Evolutionary conservation across 1,140 invertebrate genomes (phyloP).

Genomic region (Eumaeus atala): DNA sequence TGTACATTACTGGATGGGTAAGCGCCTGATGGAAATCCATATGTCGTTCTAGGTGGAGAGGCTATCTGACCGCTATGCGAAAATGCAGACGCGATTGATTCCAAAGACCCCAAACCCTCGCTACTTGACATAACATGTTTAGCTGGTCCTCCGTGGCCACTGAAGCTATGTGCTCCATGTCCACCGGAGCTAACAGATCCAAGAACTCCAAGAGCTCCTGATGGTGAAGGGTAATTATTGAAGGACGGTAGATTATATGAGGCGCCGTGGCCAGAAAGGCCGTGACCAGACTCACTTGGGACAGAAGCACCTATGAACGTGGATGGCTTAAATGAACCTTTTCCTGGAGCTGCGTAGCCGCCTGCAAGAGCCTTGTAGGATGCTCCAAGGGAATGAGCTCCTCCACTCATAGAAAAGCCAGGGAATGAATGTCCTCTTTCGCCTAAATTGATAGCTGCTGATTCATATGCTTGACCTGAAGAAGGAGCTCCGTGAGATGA

Average conservation of each 20-base stretch:
- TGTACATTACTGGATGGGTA: slow-evolving; percentile 38
- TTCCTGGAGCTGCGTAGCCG: slow-evolving; percentile 40
- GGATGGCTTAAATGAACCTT: slow-evolving; percentile 60
- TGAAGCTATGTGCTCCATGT: slow-evolving; percentile 41
- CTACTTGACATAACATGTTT: slow-evolving; percentile 47
- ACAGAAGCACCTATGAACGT: slow-evolving; percentile 53
- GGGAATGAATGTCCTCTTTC: slow-evolving; percentile 30
- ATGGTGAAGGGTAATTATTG: slow-evolving; percentile 31
- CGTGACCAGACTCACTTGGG: slow-evolving; percentile 45
- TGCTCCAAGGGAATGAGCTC: slow-evolving; percentile 26
- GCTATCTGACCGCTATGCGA: slow-evolving; percentile 45
- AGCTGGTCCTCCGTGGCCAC: slow-evolving; percentile 39
- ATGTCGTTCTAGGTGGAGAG: slow-evolving; percentile 41
- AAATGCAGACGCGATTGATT: slow-evolving; percentile 45
- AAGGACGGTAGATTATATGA: slow-evolving; percentile 50
- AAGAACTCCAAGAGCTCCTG: slow-evolving; percentile 31
- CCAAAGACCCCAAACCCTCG: slow-evolving; percentile 47
- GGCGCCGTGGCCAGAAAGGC: slow-evolving; percentile 35
- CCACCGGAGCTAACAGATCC: slow-evolving; percentile 38
- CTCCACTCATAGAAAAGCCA: slow-evolving; percentile 31
- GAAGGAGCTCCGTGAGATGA: slow-evolving; percentile 36
- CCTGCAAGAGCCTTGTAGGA: slow-evolving; percentile 38
- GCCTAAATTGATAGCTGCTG: slow-evolving; percentile 30
- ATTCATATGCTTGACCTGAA: slow-evolving; percentile 39
- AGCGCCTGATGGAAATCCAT: slow-evolving; percentile 37